Conservation (phyloP, 2,888 invertebrate species). For the Epistrophella euchroma region DNA sequence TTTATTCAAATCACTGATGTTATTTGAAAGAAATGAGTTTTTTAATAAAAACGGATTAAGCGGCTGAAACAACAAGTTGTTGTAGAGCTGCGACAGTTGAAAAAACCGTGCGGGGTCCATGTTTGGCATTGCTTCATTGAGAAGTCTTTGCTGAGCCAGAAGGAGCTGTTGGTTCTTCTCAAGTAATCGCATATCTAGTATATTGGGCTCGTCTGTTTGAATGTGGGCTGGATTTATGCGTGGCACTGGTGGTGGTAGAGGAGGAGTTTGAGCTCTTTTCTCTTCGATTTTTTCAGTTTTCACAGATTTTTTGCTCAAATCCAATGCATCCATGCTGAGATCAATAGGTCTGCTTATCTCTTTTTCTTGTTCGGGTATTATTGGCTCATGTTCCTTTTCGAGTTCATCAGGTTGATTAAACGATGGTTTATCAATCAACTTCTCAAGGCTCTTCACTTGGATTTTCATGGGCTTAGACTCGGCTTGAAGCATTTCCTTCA, state of each 20-base stretch:
- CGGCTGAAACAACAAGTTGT: constrained; percentile 86
- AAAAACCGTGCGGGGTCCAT: constrained; percentile 86
- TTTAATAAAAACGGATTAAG: constrained; percentile 88
- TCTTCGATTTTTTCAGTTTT: constrained; percentile 76
- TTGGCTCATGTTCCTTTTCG: constrained; percentile 85
- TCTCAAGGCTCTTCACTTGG: constrained; percentile 87
- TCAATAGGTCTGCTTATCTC: constrained; percentile 86
- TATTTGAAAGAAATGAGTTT: constrained; percentile 85
- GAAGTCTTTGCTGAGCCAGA: constrained; percentile 88
- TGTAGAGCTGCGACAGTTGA: constrained; percentile 87
- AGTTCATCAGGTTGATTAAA: constrained; percentile 83
- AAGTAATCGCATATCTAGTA: constrained; percentile 82
- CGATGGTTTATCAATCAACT: constrained; percentile 84
- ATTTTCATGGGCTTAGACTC: constrained; percentile 85
- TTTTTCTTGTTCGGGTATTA: constrained; percentile 82
- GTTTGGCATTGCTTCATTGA: constrained; percentile 87
- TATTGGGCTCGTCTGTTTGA: constrained; percentile 74
- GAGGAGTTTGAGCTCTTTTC: constrained; percentile 42
- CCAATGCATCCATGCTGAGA: constrained; percentile 91
- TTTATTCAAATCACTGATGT: constrained; percentile 86
- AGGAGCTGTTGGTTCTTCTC: constrained; percentile 86
- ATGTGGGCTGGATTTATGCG: neutral
- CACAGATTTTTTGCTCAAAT: constrained; percentile 91
- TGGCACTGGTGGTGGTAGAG: neutral
- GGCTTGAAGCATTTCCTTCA: constrained; percentile 84